Percentiles rank a stretch among this genome's conserved stretches.
Evolutionary conservation across 1,140 invertebrate species (phyloP).

Genomic region (Drosophila eugracilis): DNA sequence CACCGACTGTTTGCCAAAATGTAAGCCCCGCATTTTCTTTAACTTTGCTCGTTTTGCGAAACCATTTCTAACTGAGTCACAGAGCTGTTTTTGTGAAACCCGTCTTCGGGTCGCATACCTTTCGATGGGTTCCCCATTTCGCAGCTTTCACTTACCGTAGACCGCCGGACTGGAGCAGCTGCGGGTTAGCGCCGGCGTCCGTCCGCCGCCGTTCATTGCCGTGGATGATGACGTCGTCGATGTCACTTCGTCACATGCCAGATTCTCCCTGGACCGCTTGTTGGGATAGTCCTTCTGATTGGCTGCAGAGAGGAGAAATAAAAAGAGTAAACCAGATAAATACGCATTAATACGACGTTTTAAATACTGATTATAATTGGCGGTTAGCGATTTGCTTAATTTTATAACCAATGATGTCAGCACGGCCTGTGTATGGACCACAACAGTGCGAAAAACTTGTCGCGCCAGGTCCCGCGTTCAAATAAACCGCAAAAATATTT

Average conservation of each 20-base stretch:
- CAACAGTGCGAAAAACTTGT: conserved; percentile 72
- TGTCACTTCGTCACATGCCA: conserved; percentile 80
- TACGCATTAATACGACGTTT: conserved; percentile 21
- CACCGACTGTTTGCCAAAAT: background rate
- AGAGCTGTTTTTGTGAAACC: conserved; percentile 4
- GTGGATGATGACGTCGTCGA: conserved; percentile 63
- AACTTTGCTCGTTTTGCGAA: background rate
- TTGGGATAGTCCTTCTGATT: conserved; percentile 89
- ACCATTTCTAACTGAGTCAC: conserved; percentile 21
- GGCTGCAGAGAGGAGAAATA: conserved; percentile 88
- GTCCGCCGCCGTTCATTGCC: conserved; percentile 84
- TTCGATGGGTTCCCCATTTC: conserved; percentile 6
- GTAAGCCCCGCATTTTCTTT: background rate
- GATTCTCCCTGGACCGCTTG: conserved; percentile 87
- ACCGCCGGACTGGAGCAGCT: conserved; percentile 85
- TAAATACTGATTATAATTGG: conserved; percentile 34
- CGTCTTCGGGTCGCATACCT: conserved; percentile 15
- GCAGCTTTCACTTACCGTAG: conserved; percentile 73
- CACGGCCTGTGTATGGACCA: conserved; percentile 23
- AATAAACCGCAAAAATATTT: conserved; percentile 48
- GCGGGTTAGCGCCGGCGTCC: conserved; percentile 75
- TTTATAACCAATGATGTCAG: conserved; percentile 70
- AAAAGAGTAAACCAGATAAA: conserved; percentile 45
- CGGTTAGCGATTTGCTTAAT: conserved; percentile 42
- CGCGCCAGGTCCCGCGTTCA: conserved; percentile 56